Conservation (phyloP, 2,113 vertebrate species). For the Misgurnus anguillicaudatus region DNA sequence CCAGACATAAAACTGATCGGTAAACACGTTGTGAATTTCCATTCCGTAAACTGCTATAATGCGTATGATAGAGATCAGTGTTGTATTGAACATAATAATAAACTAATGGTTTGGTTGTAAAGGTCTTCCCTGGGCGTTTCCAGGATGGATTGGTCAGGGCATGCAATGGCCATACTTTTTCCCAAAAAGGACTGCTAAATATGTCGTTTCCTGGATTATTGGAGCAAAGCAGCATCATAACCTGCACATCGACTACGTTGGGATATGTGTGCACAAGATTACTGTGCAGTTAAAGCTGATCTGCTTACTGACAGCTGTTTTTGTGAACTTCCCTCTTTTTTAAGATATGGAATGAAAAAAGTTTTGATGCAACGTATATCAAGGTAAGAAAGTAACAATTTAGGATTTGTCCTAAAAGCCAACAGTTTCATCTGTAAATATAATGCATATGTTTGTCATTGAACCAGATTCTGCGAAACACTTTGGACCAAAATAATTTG, state of each 20-base stretch:
- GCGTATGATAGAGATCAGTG: not conserved
- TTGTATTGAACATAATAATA: not conserved
- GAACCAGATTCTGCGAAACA: slow-evolving; percentile 82
- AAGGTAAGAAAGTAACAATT: slow-evolving; percentile 77
- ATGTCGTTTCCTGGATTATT: slow-evolving; percentile 89
- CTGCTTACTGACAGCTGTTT: not conserved
- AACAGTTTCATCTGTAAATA: not conserved
- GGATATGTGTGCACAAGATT: slow-evolving; percentile 77
- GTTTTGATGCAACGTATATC: slow-evolving; percentile 85
- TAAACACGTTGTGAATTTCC: slow-evolving; percentile 53
- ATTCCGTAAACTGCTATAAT: not conserved
- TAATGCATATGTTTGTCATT: slow-evolving; percentile 35
- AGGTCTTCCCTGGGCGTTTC: slow-evolving; percentile 96
- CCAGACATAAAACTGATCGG: slow-evolving; percentile 89
- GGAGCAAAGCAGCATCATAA: slow-evolving; percentile 91
- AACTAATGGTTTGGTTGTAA: not conserved
- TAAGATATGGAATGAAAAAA: slow-evolving; percentile 95
- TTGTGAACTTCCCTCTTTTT: slow-evolving; percentile 34
- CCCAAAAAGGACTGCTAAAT: slow-evolving; percentile 86
- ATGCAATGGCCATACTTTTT: slow-evolving; percentile 90
- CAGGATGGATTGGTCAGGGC: slow-evolving; percentile 88
- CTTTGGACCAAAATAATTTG: slow-evolving; percentile 82
- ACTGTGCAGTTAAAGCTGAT: not conserved
- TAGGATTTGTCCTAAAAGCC: too few species aligned
- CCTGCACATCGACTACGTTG: slow-evolving; percentile 92